Percentiles rank a stretch among this genome's conserved stretches.
phyloP scores from a whole-genome alignment of 35 echinoderm and acorn worm species.

The Heliocidaris tuberculata region DNA sequence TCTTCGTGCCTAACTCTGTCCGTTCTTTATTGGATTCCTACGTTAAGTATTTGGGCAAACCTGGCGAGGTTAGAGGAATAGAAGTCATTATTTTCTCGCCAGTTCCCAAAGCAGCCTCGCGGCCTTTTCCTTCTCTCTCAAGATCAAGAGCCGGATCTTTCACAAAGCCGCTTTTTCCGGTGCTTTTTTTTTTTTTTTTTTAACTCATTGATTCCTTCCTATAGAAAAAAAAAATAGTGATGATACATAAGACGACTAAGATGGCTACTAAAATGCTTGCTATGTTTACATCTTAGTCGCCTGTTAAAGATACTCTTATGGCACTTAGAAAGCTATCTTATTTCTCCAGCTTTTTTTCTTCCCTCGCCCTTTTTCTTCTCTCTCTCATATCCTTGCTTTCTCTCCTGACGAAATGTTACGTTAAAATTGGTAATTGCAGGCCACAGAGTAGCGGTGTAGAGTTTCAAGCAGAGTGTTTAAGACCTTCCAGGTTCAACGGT shows the following conservation, averaged over 20 bases:
- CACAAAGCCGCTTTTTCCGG: conserved; percentile 24
- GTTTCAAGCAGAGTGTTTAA: neutral
- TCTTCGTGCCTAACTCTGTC: conserved; percentile 31
- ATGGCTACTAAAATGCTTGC: conserved; percentile 1
- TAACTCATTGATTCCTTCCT: neutral
- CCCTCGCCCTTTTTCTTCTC: neutral
- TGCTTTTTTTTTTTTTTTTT: neutral
- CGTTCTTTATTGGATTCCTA: conserved; percentile 27
- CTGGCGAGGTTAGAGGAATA: neutral
- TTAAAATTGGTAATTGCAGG: conserved; percentile 25
- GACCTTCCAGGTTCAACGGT: neutral
- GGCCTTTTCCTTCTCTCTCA: neutral
- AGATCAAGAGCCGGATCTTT: neutral
- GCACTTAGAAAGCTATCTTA: conserved; percentile 39
- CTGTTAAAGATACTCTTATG: neutral
- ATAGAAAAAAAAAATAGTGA: neutral
- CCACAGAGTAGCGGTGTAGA: conserved; percentile 1
- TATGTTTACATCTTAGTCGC: neutral
- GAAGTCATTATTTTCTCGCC: conserved; percentile 25
- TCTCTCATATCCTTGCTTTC: neutral
- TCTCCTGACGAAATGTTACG: neutral
- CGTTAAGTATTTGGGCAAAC: conserved; percentile 42
- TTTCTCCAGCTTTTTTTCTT: neutral
- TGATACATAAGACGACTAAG: neutral
- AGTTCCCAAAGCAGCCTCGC: neutral